Evolutionary conservation across 2,888 invertebrate genomes (phyloP).

Genomic region (Choristoneura rosaceana): DNA sequence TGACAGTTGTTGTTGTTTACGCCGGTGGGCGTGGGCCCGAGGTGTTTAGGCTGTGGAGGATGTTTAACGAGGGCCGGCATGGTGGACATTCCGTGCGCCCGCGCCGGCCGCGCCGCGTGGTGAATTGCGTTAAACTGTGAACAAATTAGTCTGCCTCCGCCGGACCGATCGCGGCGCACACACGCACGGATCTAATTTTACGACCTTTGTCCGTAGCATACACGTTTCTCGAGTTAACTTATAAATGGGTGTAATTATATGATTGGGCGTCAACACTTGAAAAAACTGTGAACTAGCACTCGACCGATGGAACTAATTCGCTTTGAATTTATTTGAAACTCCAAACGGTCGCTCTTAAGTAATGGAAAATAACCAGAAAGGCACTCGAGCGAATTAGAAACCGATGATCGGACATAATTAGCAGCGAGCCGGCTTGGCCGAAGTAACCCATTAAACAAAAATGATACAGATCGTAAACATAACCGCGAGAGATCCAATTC

Average conservation of each 20-base stretch:
- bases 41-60: conserved; percentile 41
- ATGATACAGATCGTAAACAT: conserved; percentile 76
- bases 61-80: conserved; percentile 38
- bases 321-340: conserved; percentile 17
- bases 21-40: conserved; percentile 5
- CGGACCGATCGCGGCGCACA: conserved; percentile 49
- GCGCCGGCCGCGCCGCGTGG: conserved; percentile 54
- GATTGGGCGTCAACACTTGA: conserved; percentile 24
- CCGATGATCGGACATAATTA: conserved; percentile 42
- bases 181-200: conserved; percentile 58
- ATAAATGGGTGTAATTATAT: conserved; percentile 37
- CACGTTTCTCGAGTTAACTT: conserved; percentile 39
- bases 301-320: conserved; percentile 14
- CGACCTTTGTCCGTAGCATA: conserved; percentile 44
- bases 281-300: conserved; percentile 29
- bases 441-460: conserved; percentile 80
- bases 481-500: conserved; percentile 69
- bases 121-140: conserved; percentile 79
- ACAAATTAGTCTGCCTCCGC: conserved; percentile 70
- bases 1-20: conserved; percentile 36
- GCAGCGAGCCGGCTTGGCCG: conserved; percentile 54
- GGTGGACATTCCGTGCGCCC: conserved; percentile 28
- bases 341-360: conserved; percentile 17
- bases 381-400: conserved; percentile 29
- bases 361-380: conserved; percentile 41